Evolutionary conservation across 2,888 invertebrate genomes (phyloP).

Genomic region (Dendrolimus pini): DNA sequence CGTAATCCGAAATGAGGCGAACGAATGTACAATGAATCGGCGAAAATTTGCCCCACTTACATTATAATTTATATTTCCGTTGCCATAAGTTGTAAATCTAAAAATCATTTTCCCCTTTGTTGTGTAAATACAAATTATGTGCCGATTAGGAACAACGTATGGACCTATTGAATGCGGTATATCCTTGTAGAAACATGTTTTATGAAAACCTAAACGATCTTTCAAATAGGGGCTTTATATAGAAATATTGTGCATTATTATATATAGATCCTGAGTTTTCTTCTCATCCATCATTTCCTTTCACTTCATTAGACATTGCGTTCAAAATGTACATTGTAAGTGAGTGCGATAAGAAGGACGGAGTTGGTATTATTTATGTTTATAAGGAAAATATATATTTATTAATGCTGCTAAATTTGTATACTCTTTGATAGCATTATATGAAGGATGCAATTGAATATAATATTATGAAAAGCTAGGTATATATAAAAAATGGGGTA

Average conservation of each 20-base stretch:
- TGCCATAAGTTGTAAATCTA: constrained; percentile 12
- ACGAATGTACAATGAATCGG: constrained; percentile 52
- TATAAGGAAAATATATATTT: too few relatives aligned
- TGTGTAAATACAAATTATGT: constrained; percentile 15
- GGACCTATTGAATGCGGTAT: constrained; percentile 12
- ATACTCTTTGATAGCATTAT: too few relatives aligned
- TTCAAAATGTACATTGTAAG: constrained; percentile 35
- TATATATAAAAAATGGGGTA: too few relatives aligned
- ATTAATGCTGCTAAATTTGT: too few relatives aligned
- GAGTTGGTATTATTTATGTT: too few relatives aligned
- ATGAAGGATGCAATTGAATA: too few relatives aligned
- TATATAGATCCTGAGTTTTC: constrained; percentile 27
- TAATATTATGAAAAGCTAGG: too few relatives aligned
- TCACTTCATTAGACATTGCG: constrained; percentile 65
- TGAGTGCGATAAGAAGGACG: too few relatives aligned
- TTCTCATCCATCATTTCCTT: constrained; percentile 64
- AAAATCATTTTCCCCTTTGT: constrained; percentile 18
- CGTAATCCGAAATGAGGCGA: constrained; percentile 26
- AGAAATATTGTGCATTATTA: constrained; percentile 37
- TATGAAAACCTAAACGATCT: constrained; percentile 24
- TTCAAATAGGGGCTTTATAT: constrained; percentile 27
- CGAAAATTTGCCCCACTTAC: constrained; percentile 51
- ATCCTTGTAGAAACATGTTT: constrained; percentile 22
- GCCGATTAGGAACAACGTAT: not conserved
- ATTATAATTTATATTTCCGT: constrained; percentile 32